A percentile compares a stretch with the other conserved stretches of the same genome.
phyloP scores from a whole-genome alignment of 1,140 invertebrate genomes.

The Planococcus citri region DNA sequence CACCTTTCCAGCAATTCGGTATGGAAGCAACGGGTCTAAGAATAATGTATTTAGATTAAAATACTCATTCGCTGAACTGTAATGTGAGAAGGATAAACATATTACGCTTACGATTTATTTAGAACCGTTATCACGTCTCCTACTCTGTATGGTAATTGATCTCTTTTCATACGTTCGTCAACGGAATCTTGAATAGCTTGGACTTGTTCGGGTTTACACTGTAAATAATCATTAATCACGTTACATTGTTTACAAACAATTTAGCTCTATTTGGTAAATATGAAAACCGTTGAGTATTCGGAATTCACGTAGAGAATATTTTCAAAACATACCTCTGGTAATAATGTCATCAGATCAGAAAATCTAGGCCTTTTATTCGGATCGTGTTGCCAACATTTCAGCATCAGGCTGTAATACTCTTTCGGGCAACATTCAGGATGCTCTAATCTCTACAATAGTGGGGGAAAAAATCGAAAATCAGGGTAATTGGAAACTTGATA shows the following conservation, averaged over 20 bases:
- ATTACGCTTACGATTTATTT: constrained; percentile 50
- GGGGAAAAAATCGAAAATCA: too few species aligned
- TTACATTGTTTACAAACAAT: too few species aligned
- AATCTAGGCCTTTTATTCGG: constrained; percentile 81
- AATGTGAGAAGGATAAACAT: too few species aligned
- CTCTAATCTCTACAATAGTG: constrained; percentile 67
- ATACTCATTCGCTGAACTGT: too few species aligned
- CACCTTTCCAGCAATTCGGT: constrained; percentile 64
- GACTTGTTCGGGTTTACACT: constrained; percentile 79
- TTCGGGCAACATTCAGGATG: constrained; percentile 89
- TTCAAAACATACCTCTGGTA: constrained; percentile 62
- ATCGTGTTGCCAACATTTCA: constrained; percentile 91
- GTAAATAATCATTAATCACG: not conserved
- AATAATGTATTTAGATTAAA: not conserved
- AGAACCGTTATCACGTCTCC: constrained; percentile 88
- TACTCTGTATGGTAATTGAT: constrained; percentile 66
- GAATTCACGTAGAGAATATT: too few species aligned
- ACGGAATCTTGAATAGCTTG: constrained; percentile 51
- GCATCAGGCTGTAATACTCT: constrained; percentile 86
- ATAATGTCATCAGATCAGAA: constrained; percentile 59
- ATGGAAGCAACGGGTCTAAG: not conserved
- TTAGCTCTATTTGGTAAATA: too few species aligned
- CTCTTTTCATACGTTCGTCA: constrained; percentile 36
- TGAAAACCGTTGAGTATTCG: too few species aligned
- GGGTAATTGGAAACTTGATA: too few species aligned